These are phyloP conservation scores for Physella acuta DNA, from an alignment of 1,140 invertebrate species.

Conservation along the genomic window DNA sequence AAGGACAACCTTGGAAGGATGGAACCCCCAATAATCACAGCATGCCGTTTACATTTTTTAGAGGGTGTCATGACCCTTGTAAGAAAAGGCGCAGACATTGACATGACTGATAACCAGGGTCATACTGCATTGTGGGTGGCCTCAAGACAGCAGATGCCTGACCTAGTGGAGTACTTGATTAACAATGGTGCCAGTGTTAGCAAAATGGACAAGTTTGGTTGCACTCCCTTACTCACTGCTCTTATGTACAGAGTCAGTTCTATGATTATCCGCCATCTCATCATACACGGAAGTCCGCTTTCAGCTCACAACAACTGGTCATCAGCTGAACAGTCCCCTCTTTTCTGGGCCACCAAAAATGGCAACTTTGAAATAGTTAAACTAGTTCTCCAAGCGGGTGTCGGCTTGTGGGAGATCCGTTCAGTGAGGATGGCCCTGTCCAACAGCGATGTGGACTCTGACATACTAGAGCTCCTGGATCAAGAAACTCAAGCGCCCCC, in stretches of 20 bases:
- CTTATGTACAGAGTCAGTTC: conserved; percentile 50
- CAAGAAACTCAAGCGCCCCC: conserved; percentile 41
- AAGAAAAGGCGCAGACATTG: conserved; percentile 51
- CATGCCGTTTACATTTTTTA: conserved; percentile 51
- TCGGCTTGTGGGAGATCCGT: conserved; percentile 42
- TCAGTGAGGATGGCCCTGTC: conserved; percentile 42
- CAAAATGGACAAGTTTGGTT: conserved; percentile 45
- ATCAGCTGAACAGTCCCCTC: conserved; percentile 43
- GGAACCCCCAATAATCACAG: conserved; percentile 55
- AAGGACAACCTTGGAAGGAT: conserved; percentile 49
- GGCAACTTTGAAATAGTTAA: conserved; percentile 50
- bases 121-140: conserved; percentile 55
- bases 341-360: conserved; percentile 53
- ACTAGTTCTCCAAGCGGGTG: conserved; percentile 46
- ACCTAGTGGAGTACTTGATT: conserved; percentile 51
- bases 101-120: conserved; percentile 48
- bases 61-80: conserved; percentile 49
- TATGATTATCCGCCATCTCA: conserved; percentile 47
- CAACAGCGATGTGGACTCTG: conserved; percentile 39
- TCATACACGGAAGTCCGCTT: conserved; percentile 50
- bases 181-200: conserved; percentile 54
- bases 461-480: conserved; percentile 43
- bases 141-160: conserved; percentile 49
- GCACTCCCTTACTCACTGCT: conserved; percentile 47
- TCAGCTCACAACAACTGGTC: conserved; percentile 31